phyloP scores from a whole-genome alignment of 2,113 vertebrate species.

The Tachysurus fulvidraco region DNA sequence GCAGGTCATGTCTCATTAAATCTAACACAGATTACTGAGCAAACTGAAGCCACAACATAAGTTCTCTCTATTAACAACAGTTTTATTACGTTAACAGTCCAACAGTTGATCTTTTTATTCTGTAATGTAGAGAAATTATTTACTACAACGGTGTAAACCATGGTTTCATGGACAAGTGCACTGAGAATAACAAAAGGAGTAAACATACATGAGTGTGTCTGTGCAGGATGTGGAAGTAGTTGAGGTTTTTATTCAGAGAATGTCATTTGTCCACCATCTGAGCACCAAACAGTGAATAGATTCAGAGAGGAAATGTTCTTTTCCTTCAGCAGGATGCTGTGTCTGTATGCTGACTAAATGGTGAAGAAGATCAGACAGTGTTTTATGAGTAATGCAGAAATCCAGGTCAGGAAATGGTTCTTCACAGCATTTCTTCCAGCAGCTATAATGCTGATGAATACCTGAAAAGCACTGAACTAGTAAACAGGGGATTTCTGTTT shows the following conservation, averaged over 20 bases:
- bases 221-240: neutral
- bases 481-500: neutral
- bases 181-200: no score
- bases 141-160: no score
- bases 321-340: neutral
- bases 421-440: neutral
- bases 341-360: neutral
- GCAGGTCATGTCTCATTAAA: neutral
- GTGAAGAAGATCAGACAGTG: neutral
- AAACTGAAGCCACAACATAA: neutral
- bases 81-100: neutral
- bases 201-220: neutral
- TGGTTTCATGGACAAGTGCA: no score
- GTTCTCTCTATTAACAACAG: neutral
- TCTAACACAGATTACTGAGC: neutral
- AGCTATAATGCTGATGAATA: neutral
- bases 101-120: neutral
- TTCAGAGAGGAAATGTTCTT: neutral
- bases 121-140: no score
- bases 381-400: neutral
- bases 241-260: neutral
- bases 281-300: neutral
- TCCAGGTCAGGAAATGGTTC: neutral
- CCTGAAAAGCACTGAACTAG: neutral
- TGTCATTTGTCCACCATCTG: neutral